Evolutionary conservation across 2,113 vertebrate genomes (phyloP).

Genomic region (Corythornis madagascariensis): DNA sequence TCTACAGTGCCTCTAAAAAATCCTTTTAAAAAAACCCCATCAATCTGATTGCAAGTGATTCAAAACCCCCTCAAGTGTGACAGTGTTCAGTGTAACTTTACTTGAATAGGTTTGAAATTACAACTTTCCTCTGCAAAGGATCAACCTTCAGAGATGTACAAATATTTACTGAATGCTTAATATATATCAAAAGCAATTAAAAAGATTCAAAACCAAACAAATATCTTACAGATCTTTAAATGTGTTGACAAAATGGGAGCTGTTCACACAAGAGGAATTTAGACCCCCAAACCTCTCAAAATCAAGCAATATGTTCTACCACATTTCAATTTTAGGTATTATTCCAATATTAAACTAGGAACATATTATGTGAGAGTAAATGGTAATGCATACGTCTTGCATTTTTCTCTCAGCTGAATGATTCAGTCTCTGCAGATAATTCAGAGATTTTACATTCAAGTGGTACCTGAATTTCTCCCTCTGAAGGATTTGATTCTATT

Average conservation of each 20-base stretch:
- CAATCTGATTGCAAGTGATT: background rate
- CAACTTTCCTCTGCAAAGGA: background rate
- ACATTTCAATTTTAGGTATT: too few relatives aligned
- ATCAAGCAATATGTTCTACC: too few relatives aligned
- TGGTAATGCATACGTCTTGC: too few relatives aligned
- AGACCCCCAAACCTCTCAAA: too few relatives aligned
- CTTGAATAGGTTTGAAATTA: background rate
- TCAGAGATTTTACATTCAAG: too few relatives aligned
- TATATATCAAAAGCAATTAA: background rate
- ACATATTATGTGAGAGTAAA: too few relatives aligned
- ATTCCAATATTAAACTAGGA: too few relatives aligned
- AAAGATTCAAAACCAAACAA: background rate
- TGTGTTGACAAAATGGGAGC: too few relatives aligned
- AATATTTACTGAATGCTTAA: background rate
- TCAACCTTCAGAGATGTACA: background rate
- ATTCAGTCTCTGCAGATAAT: too few relatives aligned
- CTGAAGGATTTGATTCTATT: background rate
- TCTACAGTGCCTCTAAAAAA: background rate
- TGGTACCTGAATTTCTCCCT: background rate
- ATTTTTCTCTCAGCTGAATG: too few relatives aligned
- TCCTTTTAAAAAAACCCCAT: background rate
- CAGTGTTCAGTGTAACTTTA: background rate
- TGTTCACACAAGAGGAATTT: too few relatives aligned
- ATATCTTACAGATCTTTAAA: too few relatives aligned
- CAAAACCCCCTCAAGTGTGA: background rate